Evolutionary conservation across 2,797 vertebrate genomes (phyloP), one percentile per base, ranked within the genome.

Genomic region (Octomys mimax): DNA sequence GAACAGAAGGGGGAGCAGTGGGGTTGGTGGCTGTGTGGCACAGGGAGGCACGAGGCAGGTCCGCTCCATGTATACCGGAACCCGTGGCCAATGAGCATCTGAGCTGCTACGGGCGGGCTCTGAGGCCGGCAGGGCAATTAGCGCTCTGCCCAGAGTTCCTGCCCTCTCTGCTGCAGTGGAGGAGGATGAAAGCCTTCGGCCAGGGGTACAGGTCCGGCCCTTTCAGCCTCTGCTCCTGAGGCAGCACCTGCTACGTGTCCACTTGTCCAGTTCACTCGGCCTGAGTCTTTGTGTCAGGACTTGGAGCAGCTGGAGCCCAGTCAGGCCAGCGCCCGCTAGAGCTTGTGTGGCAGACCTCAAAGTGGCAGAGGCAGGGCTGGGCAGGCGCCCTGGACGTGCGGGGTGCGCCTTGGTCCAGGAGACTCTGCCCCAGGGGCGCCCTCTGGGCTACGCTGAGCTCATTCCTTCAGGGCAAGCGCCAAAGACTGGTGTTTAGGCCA

Each of bases 281-380:
- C 73, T 54, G 68, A 79, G 39, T 80, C 95, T 83, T 82, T 36
- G 89, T 11, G 66, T 86, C 82, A 26, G 33, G 86, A 95, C 90
- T 9, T 33, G 87, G 78, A 92, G 66, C 19, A 79, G 66, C 68
- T 95, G 24, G 86, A 57, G 82, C 95, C 95, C 96, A 62, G 0
- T 52, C 54, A 31, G 77, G 95, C 82, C 70, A 89, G 83, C 52
- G 14, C 28, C 24, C 81, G 42, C 3, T 12, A 46, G 61, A 94
- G 92, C 89, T 97, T 70, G 80, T 2, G 87, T 46, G 61, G 46
- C 28, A 3, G 59, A 66, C 62, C 86, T 75, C 11, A 1, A 3
- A 2, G 8, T 7, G 12, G 62, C 33, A 6, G 66, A 22, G 49
- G 42, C 13, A 16, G 4, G 5, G 5, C 33, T 4, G 59, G 19